Percentiles rank a stretch among this genome's conserved stretches.
Conservation (phyloP, 2,888 invertebrate genomes). For the Plemyria rubiginata region DNA sequence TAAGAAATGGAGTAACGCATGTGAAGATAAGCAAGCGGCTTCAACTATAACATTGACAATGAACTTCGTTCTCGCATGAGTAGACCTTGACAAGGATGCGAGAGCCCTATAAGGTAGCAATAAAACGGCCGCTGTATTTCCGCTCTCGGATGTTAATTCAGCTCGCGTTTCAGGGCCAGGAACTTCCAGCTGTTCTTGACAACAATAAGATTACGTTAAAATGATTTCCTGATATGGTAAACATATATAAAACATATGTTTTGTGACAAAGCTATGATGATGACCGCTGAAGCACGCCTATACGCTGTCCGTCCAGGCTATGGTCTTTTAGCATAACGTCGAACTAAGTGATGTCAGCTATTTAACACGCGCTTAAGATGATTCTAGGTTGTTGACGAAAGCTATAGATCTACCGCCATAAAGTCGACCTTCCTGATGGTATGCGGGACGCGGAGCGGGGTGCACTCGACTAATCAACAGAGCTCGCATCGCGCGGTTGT, state of each 20-base stretch:
- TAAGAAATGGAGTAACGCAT: constrained; percentile 34
- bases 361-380: neutral
- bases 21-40: constrained; percentile 52
- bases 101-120: constrained; percentile 26
- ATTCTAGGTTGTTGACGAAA: neutral
- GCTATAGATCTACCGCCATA: no score
- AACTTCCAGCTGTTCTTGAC: constrained; percentile 27
- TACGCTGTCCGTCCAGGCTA: constrained; percentile 6
- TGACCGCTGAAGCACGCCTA: constrained; percentile 58
- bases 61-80: constrained; percentile 33
- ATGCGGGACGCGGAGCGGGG: no score
- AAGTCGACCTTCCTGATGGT: no score
- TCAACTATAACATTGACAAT: constrained; percentile 49
- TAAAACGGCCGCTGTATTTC: constrained; percentile 31
- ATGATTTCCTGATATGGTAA: constrained; percentile 28
- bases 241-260: constrained; percentile 38
- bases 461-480: no score
- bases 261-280: constrained; percentile 55
- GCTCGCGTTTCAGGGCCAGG: constrained; percentile 28
- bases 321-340: constrained; percentile 6
- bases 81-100: constrained; percentile 27
- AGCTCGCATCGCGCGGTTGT: no score
- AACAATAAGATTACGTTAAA: constrained; percentile 24
- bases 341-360: constrained; percentile 1
- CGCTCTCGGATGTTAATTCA: constrained; percentile 26